Percentiles rank a stretch among this genome's conserved stretches.
Conservation (phyloP, 2,113 vertebrate genomes). For the Nesogale talazaci region DNA sequence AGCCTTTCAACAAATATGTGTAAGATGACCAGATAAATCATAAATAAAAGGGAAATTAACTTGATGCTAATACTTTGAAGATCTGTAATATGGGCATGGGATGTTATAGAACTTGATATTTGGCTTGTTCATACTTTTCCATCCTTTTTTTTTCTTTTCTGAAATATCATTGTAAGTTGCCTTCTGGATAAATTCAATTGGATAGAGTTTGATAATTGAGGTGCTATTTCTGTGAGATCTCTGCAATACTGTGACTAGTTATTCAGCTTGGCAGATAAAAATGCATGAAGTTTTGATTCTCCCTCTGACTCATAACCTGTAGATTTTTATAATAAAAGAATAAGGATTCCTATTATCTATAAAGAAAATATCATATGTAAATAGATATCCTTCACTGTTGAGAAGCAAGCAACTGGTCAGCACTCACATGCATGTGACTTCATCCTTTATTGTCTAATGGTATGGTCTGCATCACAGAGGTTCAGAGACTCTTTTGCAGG, state of each 20-base stretch:
- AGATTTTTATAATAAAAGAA: constrained; percentile 61
- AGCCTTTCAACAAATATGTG: constrained; percentile 42
- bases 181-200: constrained; percentile 56
- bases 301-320: constrained; percentile 7
- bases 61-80: constrained; percentile 31
- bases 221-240: constrained; percentile 45
- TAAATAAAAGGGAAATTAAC: constrained; percentile 31
- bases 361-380: constrained; percentile 65
- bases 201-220: constrained; percentile 45
- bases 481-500: constrained; percentile 56
- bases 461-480: constrained; percentile 12
- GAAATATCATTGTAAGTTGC: constrained; percentile 45
- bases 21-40: constrained; percentile 49
- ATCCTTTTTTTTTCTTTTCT: constrained; percentile 49
- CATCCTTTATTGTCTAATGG: constrained; percentile 49
- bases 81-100: not conserved
- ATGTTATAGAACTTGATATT: constrained; percentile 42
- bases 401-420: not conserved
- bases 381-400: constrained; percentile 43
- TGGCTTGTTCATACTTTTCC: constrained; percentile 37
- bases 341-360: constrained; percentile 41
- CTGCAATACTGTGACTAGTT: constrained; percentile 22
- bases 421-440: not conserved
- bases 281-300: constrained; percentile 39
- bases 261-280: constrained; percentile 53